A percentile compares a stretch with the other conserved stretches of the same genome.
These are phyloP conservation scores for Steinernema hermaphroditum DNA, from an alignment of 2,888 invertebrate genomes.

Conservation along the genomic window DNA sequence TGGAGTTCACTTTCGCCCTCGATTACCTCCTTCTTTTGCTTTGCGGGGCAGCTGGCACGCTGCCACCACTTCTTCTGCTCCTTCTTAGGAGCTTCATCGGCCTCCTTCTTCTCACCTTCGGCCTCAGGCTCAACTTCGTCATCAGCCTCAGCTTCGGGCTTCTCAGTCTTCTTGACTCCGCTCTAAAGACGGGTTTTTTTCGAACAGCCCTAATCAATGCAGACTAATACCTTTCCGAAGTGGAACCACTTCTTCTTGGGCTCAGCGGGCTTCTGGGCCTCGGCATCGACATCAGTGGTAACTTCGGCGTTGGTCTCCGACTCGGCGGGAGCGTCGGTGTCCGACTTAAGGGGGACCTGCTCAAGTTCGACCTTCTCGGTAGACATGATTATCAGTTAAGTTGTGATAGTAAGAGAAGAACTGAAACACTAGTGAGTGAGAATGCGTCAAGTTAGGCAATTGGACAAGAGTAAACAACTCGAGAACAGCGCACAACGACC, in stretches of 20 bases:
- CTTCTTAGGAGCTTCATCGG: slow-evolving; percentile 30
- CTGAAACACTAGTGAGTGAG: slow-evolving; percentile 5
- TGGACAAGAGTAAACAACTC: slow-evolving; percentile 16
- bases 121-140: slow-evolving; percentile 38
- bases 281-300: slow-evolving; percentile 34
- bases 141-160: slow-evolving; percentile 36
- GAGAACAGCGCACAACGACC: slow-evolving; percentile 19
- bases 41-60: slow-evolving; percentile 8
- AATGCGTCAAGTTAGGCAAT: slow-evolving; percentile 1
- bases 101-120: slow-evolving; percentile 36
- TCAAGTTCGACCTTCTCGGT: slow-evolving; percentile 53
- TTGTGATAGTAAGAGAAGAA: neutral
- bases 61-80: slow-evolving; percentile 40
- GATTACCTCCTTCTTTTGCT: slow-evolving; percentile 44
- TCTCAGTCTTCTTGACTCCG: slow-evolving; percentile 29
- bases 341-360: slow-evolving; percentile 57
- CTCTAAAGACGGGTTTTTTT: slow-evolving; percentile 39
- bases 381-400: slow-evolving; percentile 32
- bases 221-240: neutral
- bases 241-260: slow-evolving; percentile 44
- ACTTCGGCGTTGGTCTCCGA: slow-evolving; percentile 32
- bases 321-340: slow-evolving; percentile 46
- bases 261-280: slow-evolving; percentile 39
- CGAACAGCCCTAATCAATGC: neutral
- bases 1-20: slow-evolving; percentile 45